phyloP scores from a whole-genome alignment of 2,113 vertebrate genomes.

The Gorsachius goisagi region DNA sequence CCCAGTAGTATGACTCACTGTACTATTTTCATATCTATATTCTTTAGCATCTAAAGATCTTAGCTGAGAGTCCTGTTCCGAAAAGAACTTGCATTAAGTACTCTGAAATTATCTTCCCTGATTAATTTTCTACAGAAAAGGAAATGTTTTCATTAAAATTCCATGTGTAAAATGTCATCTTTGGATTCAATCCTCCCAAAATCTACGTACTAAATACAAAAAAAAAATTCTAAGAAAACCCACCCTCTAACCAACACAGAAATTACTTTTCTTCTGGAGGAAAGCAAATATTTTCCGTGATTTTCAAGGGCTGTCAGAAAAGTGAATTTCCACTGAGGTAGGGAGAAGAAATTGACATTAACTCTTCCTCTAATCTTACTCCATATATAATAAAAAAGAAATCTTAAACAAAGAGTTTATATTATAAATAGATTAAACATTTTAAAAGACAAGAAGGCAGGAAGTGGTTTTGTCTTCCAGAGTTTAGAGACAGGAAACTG shows the following conservation, averaged over 20 bases:
- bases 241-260: not conserved
- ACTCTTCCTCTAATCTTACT: not conserved
- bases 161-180: not conserved
- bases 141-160: constrained; percentile 7
- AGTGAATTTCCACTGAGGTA: not conserved
- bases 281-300: not conserved
- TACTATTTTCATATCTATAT: constrained; percentile 44
- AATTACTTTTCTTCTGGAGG: not conserved
- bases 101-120: not conserved
- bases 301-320: not conserved
- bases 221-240: not conserved
- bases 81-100: constrained; percentile 5
- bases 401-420: not conserved
- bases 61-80: not conserved
- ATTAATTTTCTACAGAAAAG: not conserved
- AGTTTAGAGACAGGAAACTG: not conserved
- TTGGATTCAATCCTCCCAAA: not conserved
- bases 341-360: not conserved
- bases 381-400: not conserved
- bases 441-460: not conserved
- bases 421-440: not conserved
- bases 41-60: constrained; percentile 25
- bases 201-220: not conserved
- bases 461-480: not conserved
- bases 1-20: not conserved